A percentile compares a stretch with the other conserved stretches of the same genome.
These are phyloP conservation scores for Heliocidaris tuberculata DNA, from an alignment of 35 echinoderm and acorn worm species.

Conservation along the genomic window DNA sequence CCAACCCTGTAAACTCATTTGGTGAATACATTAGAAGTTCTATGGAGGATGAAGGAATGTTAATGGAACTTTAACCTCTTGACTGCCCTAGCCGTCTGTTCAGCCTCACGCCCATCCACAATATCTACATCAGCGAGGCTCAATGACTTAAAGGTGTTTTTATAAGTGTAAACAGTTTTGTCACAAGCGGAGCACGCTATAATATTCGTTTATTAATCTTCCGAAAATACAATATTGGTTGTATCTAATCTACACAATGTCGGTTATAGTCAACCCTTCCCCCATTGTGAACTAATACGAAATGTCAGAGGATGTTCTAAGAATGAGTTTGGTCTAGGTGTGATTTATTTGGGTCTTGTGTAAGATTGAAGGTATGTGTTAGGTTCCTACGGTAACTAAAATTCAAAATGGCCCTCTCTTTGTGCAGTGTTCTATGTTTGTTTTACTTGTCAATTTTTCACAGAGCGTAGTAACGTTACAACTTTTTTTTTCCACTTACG, in stretches of 20 bases:
- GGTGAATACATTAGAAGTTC: not conserved
- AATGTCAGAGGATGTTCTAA: not conserved
- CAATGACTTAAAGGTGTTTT: not conserved
- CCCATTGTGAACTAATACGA: not conserved
- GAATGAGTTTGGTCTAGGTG: not conserved
- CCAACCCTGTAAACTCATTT: slow-evolving; percentile 7
- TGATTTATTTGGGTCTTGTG: not conserved
- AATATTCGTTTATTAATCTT: not conserved
- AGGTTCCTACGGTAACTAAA: not conserved
- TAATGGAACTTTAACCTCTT: slow-evolving; percentile 25
- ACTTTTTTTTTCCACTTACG: not conserved
- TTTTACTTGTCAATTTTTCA: not conserved
- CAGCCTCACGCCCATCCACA: not conserved
- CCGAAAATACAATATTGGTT: not conserved
- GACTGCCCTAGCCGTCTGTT: not conserved
- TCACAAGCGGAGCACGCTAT: not conserved
- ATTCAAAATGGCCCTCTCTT: slow-evolving; percentile 10
- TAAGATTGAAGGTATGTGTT: not conserved
- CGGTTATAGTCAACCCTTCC: not conserved
- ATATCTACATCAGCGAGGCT: not conserved
- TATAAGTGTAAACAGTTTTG: not conserved
- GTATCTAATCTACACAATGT: not conserved
- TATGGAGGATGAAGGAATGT: slow-evolving; percentile 23
- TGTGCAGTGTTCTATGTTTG: not conserved
- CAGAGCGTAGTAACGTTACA: not conserved